Conservation (phyloP, 1,140 invertebrate genomes). For the Physella acuta region DNA sequence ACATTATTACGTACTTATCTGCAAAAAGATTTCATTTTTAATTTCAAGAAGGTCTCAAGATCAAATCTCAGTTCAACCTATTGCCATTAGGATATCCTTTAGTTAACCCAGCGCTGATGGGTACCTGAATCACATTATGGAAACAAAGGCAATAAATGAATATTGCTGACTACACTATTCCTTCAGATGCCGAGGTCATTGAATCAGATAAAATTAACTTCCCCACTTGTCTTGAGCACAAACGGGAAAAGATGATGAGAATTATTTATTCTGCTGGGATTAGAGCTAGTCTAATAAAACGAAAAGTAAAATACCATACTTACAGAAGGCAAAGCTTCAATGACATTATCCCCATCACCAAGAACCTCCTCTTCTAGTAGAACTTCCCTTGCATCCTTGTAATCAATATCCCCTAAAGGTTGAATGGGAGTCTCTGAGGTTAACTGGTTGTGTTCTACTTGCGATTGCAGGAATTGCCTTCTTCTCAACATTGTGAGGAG, state of each 20-base stretch:
- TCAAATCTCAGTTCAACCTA: too few species aligned
- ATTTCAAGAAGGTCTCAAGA: too few species aligned
- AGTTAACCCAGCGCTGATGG: neutral
- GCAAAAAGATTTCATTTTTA: neutral
- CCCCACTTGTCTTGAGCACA: neutral
- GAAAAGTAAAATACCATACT: neutral
- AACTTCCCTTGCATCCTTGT: conserved; percentile 6
- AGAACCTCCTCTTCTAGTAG: conserved; percentile 15
- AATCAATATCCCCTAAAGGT: neutral
- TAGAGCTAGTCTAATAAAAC: too few species aligned
- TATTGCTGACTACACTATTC: neutral
- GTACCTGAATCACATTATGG: neutral
- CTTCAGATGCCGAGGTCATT: neutral
- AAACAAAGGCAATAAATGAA: neutral
- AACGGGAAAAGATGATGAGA: neutral
- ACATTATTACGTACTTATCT: neutral
- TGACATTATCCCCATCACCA: conserved; percentile 8
- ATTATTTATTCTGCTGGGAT: neutral
- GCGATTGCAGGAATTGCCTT: neutral
- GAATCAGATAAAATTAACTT: neutral
- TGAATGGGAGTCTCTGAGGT: neutral
- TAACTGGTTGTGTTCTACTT: neutral
- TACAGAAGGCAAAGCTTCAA: conserved; percentile 9
- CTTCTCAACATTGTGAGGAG: conserved; percentile 1
- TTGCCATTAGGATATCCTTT: neutral